Evolutionary conservation across 2,797 vertebrate species (phyloP), one percentile per base, ranked within the genome.

Genomic region (Oryzias sinensis): DNA sequence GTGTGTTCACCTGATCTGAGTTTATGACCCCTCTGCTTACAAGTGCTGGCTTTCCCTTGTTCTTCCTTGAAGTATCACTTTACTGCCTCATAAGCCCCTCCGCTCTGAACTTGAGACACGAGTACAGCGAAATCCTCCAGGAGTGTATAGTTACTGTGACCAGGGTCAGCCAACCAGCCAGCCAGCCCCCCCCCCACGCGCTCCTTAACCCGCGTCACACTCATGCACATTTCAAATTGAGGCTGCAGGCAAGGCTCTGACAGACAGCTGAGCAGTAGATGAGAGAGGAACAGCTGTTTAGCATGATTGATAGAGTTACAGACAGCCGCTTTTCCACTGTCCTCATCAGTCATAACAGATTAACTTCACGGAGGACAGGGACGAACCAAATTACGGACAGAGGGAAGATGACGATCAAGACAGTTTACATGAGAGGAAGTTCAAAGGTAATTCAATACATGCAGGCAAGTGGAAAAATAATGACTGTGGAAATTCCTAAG

Each of bases 101-200:
- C 56, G 56, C 53, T 64, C 66, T 57, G 70, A 87, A 84, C 79
- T 76, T 77, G 81, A 87, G 74, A 83, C 80, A 62, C 52, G 67
- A 80, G 81, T 27, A 79, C 77, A 86, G 79, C 57, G 72, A 87
- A 86, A 74, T 59, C 80, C 4, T 70, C 37, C 53, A 20, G 15
- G 20, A 78, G 83, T 89, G 69, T 84, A 80, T 70, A 65, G 72
- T 89, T 87, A 87, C 87, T 43, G 53, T 62, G 58, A 76, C 59
- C 40, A 58, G 77, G 68, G 72, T 81, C 74, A 80, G 1, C 33
- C 49, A 57, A 53, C 68, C 18, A 18, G 18, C 18, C 18, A 18
- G 18, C 18, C 18, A 1, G 1, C 18, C 18, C 65, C 42, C 45
- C 59, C 33, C 62, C 59, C 51, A 49, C 50, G 9, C 29, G 24